Percentiles rank a stretch among this genome's conserved stretches.
Evolutionary conservation across 2,113 vertebrate genomes (phyloP).

Genomic region (Rhea pennata): DNA sequence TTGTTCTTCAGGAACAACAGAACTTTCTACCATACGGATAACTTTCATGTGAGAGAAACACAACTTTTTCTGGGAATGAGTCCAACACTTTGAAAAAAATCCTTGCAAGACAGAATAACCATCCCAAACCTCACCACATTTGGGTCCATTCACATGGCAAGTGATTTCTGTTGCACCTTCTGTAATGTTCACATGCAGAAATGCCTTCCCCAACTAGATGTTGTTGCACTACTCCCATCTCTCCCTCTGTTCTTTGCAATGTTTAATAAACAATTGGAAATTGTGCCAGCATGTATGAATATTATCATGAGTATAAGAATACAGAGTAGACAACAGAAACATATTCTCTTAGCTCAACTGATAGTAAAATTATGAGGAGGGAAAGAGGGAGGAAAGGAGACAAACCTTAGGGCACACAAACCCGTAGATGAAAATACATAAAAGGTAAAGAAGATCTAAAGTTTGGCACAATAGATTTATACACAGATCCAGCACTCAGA

Average conservation of each 20-base stretch:
- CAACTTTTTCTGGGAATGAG: slow-evolving; percentile 28
- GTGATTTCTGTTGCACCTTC: slow-evolving; percentile 46
- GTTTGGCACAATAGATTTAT: neutral
- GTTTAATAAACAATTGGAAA: slow-evolving; percentile 24
- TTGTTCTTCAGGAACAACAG: slow-evolving; percentile 55
- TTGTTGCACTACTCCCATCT: slow-evolving; percentile 13
- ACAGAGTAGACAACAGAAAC: neutral
- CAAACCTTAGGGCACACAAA: neutral
- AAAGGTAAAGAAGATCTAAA: neutral
- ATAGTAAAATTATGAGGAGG: neutral
- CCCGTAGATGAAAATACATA: neutral
- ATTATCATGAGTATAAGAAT: neutral
- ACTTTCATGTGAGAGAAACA: slow-evolving; percentile 54
- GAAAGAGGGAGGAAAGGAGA: neutral
- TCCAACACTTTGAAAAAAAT: slow-evolving; percentile 68
- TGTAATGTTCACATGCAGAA: slow-evolving; percentile 2
- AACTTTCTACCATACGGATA: slow-evolving; percentile 42
- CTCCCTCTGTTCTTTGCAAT: slow-evolving; percentile 24
- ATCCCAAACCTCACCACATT: slow-evolving; percentile 48
- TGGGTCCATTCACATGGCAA: neutral
- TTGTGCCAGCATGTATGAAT: neutral
- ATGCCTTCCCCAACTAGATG: neutral
- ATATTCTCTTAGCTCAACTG: neutral
- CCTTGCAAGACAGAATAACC: slow-evolving; percentile 9
- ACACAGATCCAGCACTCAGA: neutral